phyloP scores from a whole-genome alignment of 1,140 invertebrate species.

The Cylas formicarius region DNA sequence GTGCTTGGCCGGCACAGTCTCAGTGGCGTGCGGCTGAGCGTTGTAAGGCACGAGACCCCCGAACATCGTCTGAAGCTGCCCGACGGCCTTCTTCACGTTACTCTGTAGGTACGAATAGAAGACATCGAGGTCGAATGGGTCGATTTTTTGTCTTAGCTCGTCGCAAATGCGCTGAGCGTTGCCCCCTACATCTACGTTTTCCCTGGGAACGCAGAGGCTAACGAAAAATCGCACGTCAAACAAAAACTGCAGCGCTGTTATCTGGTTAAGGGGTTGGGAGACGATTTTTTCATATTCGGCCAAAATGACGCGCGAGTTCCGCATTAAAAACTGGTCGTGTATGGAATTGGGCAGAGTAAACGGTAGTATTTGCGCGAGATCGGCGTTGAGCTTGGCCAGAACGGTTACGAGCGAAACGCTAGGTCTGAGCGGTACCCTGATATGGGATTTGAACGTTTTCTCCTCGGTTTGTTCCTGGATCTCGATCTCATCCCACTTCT shows the following conservation, averaged over 20 bases:
- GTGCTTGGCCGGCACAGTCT: constrained; percentile 31
- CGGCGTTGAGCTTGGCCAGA: constrained; percentile 56
- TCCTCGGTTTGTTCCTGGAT: constrained; percentile 82
- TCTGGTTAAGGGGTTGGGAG: constrained; percentile 58
- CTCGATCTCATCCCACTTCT: constrained; percentile 76
- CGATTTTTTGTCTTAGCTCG: constrained; percentile 67
- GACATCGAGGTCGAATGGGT: constrained; percentile 89
- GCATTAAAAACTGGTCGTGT: constrained; percentile 54
- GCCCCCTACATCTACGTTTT: constrained; percentile 57
- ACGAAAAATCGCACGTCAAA: constrained; percentile 77
- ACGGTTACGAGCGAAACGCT: constrained; percentile 64
- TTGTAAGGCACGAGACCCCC: constrained; percentile 51
- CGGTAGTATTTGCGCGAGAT: constrained; percentile 65
- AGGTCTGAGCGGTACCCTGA: constrained; percentile 73
- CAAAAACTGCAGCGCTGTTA: constrained; percentile 63
- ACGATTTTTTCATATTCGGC: constrained; percentile 54
- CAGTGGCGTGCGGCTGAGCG: constrained; percentile 43
- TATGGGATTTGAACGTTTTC: constrained; percentile 69
- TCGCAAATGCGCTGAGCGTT: constrained; percentile 59
- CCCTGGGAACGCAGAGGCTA: constrained; percentile 59
- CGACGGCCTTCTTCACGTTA: constrained; percentile 66
- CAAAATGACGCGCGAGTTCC: constrained; percentile 52
- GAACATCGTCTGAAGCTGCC: constrained; percentile 55
- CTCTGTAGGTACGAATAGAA: constrained; percentile 75
- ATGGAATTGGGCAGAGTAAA: constrained; percentile 67